A percentile compares a stretch with the other conserved stretches of the same genome.
Evolutionary conservation across 2,888 invertebrate species (phyloP).

Genomic region (Cyrtodaria siliqua): DNA sequence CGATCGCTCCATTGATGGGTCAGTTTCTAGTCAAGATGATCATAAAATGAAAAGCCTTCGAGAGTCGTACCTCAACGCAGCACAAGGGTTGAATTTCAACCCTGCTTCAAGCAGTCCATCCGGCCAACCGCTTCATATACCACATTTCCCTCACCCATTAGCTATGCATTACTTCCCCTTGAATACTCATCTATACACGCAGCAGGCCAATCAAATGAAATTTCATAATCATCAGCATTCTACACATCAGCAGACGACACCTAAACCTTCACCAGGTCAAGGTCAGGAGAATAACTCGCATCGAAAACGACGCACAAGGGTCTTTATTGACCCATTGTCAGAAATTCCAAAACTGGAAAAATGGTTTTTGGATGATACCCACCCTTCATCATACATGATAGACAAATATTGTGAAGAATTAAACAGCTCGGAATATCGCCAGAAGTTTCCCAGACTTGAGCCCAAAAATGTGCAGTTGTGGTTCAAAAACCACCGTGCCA

Average conservation of each 20-base stretch:
- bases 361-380: conserved; percentile 99
- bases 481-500: conserved; percentile 99
- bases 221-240: conserved; percentile 59
- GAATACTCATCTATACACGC: conserved; percentile 78
- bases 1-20: conserved; percentile 60
- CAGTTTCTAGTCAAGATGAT: conserved; percentile 72
- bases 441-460: conserved; percentile 99
- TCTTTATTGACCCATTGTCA: conserved; percentile 99
- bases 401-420: conserved; percentile 99
- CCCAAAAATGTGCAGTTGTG: conserved; percentile 99
- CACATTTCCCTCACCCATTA: conserved; percentile 79
- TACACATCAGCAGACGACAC: conserved; percentile 43
- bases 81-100: conserved; percentile 60
- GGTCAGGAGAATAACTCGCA: conserved; percentile 65
- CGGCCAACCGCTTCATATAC: conserved; percentile 77
- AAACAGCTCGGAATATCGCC: conserved; percentile 98
- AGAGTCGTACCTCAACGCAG: conserved; percentile 62
- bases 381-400: conserved; percentile 99
- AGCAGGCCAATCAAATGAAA: conserved; percentile 70
- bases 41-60: conserved; percentile 58
- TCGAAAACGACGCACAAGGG: conserved; percentile 96
- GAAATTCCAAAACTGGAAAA: conserved; percentile 91
- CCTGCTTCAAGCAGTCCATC: conserved; percentile 59
- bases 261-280: conserved; percentile 57
- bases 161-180: conserved; percentile 81